Percentiles rank a stretch among this genome's conserved stretches.
Conservation (phyloP, 2,888 invertebrate species). For the Drosophila subsilvestris region DNA sequence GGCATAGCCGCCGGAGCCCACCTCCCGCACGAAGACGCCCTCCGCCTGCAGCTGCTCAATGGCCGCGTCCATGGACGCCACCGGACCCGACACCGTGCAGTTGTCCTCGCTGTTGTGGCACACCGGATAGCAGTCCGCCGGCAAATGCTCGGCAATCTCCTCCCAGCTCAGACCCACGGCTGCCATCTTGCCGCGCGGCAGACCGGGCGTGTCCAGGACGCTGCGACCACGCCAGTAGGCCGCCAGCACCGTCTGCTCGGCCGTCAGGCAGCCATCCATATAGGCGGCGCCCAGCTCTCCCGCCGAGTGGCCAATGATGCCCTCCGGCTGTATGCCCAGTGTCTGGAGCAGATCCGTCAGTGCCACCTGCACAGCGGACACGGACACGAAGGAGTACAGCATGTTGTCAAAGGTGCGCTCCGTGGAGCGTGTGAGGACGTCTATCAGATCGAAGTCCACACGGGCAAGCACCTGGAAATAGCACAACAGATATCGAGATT, state of each 20-base stretch:
- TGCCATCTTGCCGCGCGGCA: constrained; percentile 93
- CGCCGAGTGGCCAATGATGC: constrained; percentile 96
- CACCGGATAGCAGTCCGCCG: constrained; percentile 92
- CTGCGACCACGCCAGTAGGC: constrained; percentile 97
- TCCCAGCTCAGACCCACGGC: constrained; percentile 96
- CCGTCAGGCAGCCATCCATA: constrained; percentile 97
- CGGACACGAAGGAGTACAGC: constrained; percentile 94
- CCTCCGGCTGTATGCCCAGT: constrained; percentile 93
- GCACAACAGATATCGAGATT: not conserved
- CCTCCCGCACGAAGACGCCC: constrained; percentile 92
- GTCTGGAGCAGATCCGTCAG: constrained; percentile 93
- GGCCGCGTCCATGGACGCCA: constrained; percentile 87
- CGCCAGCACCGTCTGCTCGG: constrained; percentile 96
- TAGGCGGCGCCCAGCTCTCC: constrained; percentile 93
- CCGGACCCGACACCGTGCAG: constrained; percentile 96
- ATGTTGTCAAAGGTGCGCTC: constrained; percentile 93
- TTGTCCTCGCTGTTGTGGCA: constrained; percentile 98
- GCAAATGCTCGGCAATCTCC: constrained; percentile 89
- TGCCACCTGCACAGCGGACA: constrained; percentile 98
- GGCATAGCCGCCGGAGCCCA: constrained; percentile 94
- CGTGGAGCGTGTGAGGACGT: constrained; percentile 90
- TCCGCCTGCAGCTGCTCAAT: constrained; percentile 88
- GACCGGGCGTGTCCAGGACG: constrained; percentile 88
- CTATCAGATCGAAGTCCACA: constrained; percentile 91
- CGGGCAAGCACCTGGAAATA: constrained; percentile 87